A percentile compares a stretch with the other conserved stretches of the same genome.
These are phyloP conservation scores for Hypotaenidia okinawae DNA, from an alignment of 2,797 vertebrate species.

Conservation along the genomic window DNA sequence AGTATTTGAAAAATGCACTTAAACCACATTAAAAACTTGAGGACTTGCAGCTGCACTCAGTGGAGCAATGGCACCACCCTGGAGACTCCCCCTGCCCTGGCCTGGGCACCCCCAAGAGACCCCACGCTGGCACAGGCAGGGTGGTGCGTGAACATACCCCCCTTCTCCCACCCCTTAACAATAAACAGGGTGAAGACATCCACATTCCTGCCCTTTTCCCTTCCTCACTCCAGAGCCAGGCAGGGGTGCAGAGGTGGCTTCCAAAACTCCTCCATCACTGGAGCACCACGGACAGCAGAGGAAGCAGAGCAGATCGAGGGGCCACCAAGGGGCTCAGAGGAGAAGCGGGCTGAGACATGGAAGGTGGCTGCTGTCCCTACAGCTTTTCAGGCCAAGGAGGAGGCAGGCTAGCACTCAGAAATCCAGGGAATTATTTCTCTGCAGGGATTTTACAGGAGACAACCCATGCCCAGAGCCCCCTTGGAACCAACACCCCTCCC, in stretches of 20 bases:
- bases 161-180: neutral
- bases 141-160: neutral
- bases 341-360: neutral
- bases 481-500: neutral
- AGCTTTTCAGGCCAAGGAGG: neutral
- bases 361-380: neutral
- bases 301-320: neutral
- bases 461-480: neutral
- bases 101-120: neutral
- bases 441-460: neutral
- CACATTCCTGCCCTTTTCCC: neutral
- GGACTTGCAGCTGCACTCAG: neutral
- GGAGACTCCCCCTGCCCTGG: neutral
- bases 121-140: neutral
- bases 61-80: neutral
- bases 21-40: neutral
- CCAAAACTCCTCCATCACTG: neutral
- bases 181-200: neutral
- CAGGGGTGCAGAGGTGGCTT: neutral
- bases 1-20: constrained; percentile 21
- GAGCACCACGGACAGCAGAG: neutral
- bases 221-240: fast-evolving
- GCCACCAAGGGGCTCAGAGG: neutral
- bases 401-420: neutral
- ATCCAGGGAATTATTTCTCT: neutral